These are phyloP conservation scores for Trichopria drosophilae DNA, from an alignment of 2,888 invertebrate genomes.

Conservation along the genomic window DNA sequence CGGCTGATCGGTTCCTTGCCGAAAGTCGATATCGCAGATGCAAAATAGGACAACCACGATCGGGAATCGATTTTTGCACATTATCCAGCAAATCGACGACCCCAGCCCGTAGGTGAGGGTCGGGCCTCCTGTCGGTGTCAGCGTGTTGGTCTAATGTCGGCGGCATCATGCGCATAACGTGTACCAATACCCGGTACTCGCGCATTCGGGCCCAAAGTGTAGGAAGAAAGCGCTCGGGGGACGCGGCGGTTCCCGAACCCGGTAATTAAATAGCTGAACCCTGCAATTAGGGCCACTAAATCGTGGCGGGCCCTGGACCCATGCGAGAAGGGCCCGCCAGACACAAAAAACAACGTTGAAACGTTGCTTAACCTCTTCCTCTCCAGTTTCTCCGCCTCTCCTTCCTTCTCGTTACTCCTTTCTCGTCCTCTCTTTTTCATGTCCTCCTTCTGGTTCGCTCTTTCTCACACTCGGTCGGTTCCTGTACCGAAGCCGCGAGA, in stretches of 20 bases:
- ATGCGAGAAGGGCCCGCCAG: constrained; percentile 58
- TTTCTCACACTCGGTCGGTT: constrained; percentile 28
- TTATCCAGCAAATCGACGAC: constrained; percentile 29
- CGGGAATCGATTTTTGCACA: constrained; percentile 30
- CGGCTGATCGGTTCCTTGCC: no score
- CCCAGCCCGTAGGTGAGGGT: constrained; percentile 23
- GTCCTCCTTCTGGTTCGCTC: constrained; percentile 10
- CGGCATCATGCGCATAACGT: no score
- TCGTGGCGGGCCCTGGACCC: constrained; percentile 68
- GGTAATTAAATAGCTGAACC: constrained; percentile 82
- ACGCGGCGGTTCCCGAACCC: constrained; percentile 61
- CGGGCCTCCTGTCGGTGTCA: no score
- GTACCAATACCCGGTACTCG: no score
- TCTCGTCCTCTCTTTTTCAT: constrained; percentile 24
- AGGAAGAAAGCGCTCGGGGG: constrained; percentile 36
- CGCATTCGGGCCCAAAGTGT: constrained; percentile 43
- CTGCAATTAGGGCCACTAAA: constrained; percentile 86
- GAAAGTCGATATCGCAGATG: no score
- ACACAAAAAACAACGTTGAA: constrained; percentile 59
- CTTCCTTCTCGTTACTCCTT: constrained; percentile 26
- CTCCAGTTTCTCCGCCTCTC: constrained; percentile 30
- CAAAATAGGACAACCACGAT: no score
- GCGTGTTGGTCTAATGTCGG: no score
- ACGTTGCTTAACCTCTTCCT: constrained; percentile 50
- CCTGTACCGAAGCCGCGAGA: constrained; percentile 26